A percentile compares a stretch with the other conserved stretches of the same genome.
phyloP scores from a whole-genome alignment of 2,888 invertebrate species.

The Machimus atricapillus region DNA sequence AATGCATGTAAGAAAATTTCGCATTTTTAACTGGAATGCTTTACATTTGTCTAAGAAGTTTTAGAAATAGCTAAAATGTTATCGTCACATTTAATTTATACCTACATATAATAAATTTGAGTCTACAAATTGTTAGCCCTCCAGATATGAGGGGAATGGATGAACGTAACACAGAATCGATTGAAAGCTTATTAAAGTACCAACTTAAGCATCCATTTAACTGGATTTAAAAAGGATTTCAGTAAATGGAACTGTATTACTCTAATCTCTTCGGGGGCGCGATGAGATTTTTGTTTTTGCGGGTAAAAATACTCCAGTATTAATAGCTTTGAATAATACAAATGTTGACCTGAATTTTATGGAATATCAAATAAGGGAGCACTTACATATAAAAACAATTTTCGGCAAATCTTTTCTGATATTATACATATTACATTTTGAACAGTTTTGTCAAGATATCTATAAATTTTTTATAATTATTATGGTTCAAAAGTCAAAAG shows the following conservation, averaged over 20 bases:
- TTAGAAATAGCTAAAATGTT: background rate
- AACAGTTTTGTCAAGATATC: too few species aligned
- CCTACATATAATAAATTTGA: background rate
- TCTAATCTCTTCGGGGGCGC: background rate
- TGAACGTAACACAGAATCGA: background rate
- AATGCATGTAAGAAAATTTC: too few species aligned
- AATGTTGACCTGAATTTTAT: background rate
- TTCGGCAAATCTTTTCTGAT: background rate
- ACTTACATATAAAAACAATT: background rate
- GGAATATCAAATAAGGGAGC: background rate
- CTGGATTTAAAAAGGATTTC: background rate
- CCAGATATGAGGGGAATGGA: background rate
- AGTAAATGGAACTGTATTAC: background rate
- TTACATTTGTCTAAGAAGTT: background rate
- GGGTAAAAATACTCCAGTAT: background rate
- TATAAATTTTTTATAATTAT: too few species aligned
- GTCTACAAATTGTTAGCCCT: background rate
- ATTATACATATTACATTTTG: background rate
- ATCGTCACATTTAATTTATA: background rate
- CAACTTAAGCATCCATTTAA: background rate
- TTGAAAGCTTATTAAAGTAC: background rate
- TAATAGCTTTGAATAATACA: background rate
- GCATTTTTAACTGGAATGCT: too few species aligned
- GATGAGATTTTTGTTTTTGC: background rate
- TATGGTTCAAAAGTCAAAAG: too few species aligned